These are phyloP conservation scores for Lepidochrysops patricia DNA, from an alignment of 2,888 invertebrate genomes.

Conservation along the genomic window DNA sequence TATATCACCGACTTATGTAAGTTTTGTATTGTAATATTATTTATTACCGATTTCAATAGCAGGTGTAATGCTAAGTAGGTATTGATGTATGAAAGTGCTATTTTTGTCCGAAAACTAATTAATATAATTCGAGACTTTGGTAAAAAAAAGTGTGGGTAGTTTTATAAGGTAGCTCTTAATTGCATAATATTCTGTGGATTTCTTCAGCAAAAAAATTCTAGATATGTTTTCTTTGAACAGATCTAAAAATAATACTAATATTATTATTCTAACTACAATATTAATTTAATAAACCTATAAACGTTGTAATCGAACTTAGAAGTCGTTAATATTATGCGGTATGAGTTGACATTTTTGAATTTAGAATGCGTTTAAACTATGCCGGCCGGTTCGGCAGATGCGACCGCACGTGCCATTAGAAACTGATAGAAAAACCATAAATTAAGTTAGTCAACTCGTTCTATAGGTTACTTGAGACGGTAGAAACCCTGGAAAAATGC, in stretches of 20 bases:
- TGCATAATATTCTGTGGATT: no score
- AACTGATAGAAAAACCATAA: background rate
- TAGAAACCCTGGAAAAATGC: background rate
- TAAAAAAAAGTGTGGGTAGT: no score
- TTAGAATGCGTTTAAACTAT: background rate
- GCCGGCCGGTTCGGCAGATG: slow-evolving; percentile 10
- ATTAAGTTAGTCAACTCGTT: background rate
- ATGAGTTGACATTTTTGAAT: slow-evolving; percentile 7
- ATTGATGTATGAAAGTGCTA: background rate
- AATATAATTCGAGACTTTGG: no score
- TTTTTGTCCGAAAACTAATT: no score
- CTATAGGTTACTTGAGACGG: background rate
- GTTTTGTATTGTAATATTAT: slow-evolving; percentile 9
- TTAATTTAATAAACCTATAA: no score
- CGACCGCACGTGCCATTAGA: slow-evolving; percentile 2
- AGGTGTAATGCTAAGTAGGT: background rate
- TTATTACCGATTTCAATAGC: background rate
- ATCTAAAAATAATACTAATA: no score
- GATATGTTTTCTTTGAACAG: no score
- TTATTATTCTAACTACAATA: no score
- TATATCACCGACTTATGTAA: background rate
- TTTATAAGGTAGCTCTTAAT: no score
- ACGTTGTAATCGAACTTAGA: background rate
- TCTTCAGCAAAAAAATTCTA: no score
- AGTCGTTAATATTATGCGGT: background rate